A percentile compares a stretch with the other conserved stretches of the same genome.
Conservation (phyloP, 2,797 vertebrate species). For the Myoxocephalus aenaeus region DNA sequence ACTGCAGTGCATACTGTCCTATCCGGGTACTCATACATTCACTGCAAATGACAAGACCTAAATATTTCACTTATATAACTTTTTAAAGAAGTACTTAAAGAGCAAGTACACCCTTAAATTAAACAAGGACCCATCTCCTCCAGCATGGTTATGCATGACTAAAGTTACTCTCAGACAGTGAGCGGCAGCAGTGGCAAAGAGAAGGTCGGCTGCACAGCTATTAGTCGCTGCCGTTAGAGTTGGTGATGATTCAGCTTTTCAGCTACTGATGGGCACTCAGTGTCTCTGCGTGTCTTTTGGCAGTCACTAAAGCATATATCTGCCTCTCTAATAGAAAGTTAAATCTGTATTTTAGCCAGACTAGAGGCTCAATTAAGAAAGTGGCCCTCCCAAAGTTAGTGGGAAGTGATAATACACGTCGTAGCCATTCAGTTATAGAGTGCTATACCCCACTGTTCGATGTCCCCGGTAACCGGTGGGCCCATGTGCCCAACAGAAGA, state of each 20-base stretch:
- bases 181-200: neutral
- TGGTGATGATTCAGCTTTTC: constrained; percentile 1
- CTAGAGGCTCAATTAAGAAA: neutral
- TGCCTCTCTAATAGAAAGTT: neutral
- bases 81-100: neutral
- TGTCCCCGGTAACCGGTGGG: neutral
- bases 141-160: neutral
- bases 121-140: neutral
- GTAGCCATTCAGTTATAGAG: too few relatives aligned
- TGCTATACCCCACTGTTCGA: too few relatives aligned
- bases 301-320: neutral
- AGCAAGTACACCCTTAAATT: neutral
- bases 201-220: neutral
- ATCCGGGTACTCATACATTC: neutral
- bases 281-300: neutral
- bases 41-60: constrained; percentile 7
- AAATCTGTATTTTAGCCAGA: neutral
- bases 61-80: constrained; percentile 7
- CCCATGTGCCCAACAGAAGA: neutral
- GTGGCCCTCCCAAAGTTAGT: neutral
- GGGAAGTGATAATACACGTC: neutral
- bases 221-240: neutral
- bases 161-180: neutral
- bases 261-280: neutral
- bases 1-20: constrained; percentile 1